Base-by-base conservation (phyloP, 2,113 vertebrate species). In the Sturnus vulgaris region DNA sequence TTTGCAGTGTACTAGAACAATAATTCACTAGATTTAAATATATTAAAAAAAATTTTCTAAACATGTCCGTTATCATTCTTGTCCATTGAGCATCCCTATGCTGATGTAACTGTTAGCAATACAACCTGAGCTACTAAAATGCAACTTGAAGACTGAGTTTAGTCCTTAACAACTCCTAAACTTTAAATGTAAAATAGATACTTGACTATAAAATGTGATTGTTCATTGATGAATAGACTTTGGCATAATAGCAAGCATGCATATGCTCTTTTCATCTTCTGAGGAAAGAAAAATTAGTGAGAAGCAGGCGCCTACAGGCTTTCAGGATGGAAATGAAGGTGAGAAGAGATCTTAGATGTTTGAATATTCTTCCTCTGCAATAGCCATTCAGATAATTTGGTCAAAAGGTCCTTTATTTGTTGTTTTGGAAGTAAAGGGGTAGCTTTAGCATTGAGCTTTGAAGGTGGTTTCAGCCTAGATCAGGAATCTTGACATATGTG, bases 11-110 rank as follows among this genome's bases (percentile, higher is more conserved):
- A 20, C 21, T 53, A 27, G 33, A n/a, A 28, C 19, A 35, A 35
- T 65, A 63, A 47, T 25, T 77, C 8, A 14, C 50, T 84, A 47
- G 23, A 69, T 78, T 83, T 55, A 79, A 78, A 61, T 68, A n/a
- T 60, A 31, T 44, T 78, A 4, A 31, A 59, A 73, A 6, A 39
- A 12, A 40, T 15, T 22, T 61, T 84, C 22, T 73, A 42, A 76
- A 40, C 2, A 1, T 66, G 11, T 17, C 10, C 1, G 0, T 39
- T 49, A 12, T 17, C 23, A 14, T 70, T 7, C 61, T 42, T 44
- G 9, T 84, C 50, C 3, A 0, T 20, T 87, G 40, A 18, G 16
- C 33, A 44, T 52, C 57, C 25, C 80, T 87, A 30, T 33, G 21
- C 16, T 76, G 37, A 31, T 72, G 23, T 50, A 52, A 33, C 40